Evolutionary conservation across 2,888 invertebrate genomes (phyloP).

Genomic region (Stegophylla sp.): DNA sequence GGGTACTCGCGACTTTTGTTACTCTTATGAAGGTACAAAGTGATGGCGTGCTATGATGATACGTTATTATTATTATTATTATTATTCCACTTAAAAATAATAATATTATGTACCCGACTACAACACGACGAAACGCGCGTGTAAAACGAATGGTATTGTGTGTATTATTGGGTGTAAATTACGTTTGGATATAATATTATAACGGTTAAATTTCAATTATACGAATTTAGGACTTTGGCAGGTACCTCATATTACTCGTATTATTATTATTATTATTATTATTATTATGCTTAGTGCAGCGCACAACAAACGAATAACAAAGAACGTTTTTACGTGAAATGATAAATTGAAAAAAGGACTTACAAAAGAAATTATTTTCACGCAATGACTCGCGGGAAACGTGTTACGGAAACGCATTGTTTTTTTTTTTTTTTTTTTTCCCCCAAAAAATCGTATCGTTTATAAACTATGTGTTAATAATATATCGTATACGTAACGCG

Average conservation of each 20-base stretch:
- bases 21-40: too few species aligned
- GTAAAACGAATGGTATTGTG: slow-evolving; percentile 23
- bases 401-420: slow-evolving; percentile 37
- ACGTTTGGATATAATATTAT: slow-evolving; percentile 24
- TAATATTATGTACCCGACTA: not conserved
- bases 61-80: too few species aligned
- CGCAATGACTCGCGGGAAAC: slow-evolving; percentile 50
- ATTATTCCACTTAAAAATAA: slow-evolving; percentile 2
- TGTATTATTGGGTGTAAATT: slow-evolving; percentile 9
- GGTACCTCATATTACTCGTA: not conserved
- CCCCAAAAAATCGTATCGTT: not conserved
- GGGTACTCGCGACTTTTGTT: too few species aligned
- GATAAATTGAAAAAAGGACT: slow-evolving; percentile 47
- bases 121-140: too few species aligned
- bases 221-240: slow-evolving; percentile 1
- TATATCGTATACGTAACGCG: not conserved
- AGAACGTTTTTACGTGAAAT: slow-evolving; percentile 43
- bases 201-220: slow-evolving; percentile 52
- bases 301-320: slow-evolving; percentile 47
- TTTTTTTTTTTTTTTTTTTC: slow-evolving; percentile 5
- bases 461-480: not conserved
- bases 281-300: slow-evolving; percentile 28
- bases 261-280: not conserved
- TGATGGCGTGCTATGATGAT: not conserved
- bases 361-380: slow-evolving; percentile 49